Base-by-base conservation (phyloP, 2,888 invertebrate genomes). In the Antheraea yamamai region DNA sequence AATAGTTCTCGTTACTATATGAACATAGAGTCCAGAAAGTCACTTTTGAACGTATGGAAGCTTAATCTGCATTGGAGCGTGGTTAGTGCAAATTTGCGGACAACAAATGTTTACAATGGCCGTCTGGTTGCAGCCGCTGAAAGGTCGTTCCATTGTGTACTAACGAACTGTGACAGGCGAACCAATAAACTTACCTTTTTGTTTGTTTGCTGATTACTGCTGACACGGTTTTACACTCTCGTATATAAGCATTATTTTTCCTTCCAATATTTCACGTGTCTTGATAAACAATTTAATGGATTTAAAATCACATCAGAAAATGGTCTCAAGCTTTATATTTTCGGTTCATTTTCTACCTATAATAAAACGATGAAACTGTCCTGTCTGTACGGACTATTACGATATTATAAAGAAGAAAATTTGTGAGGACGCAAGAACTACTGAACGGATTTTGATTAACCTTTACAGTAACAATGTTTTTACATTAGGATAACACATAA, bases 11-110 rank as follows among this genome's bases (percentile, higher is more conserved):
- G 35, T 39, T 39, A 39, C 35, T 7, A 4, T 39, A 39, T 39
- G 35, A 39, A 39, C 18, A 55, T 55, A 55, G 2, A n/a, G 23
- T 39, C 39, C 12, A 70, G 12, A 70, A 70, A 70, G 39, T 1
- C 7, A 68, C 70, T 70, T 39, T 39, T 79, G 47, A 73, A 77
- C 61, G 73, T 73, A 77, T 76, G 73, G 73, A 58, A 80, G 77
- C 79, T 83, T 79, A 81, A 82, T 84, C 85, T 80, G 76, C 80
- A 77, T 78, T 74, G 77, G 77, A 71, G 78, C 78, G 76, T 75
- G 75, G 79, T 75, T 75, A 76, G 77, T 73, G 84, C 81, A 84
- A 84, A 85, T 84, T 84, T 85, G 81, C 83, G 77, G 79, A 76
- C 75, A 73, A 78, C 76, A 81, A 86, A 85, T 84, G 81, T 87